Percentiles rank a stretch among this genome's conserved stretches.
Evolutionary conservation across 2,888 invertebrate genomes (phyloP).

Genomic region (Sminthurides aquaticus): DNA sequence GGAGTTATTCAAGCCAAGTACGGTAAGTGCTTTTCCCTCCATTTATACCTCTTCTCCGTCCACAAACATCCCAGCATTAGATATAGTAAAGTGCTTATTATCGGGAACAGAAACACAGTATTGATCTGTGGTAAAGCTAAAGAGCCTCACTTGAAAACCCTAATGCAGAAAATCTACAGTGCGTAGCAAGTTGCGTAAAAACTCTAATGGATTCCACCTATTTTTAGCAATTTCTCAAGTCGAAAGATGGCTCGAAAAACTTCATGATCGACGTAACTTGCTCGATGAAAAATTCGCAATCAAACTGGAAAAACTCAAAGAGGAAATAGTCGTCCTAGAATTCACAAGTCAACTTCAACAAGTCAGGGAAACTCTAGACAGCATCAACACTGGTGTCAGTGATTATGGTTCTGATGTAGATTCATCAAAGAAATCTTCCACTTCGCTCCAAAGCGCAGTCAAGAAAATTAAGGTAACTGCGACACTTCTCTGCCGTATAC

Average conservation of each 20-base stretch:
- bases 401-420: constrained; percentile 11
- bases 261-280: constrained; percentile 65
- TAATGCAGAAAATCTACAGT: too few relatives aligned
- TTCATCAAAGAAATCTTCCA: neutral
- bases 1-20: constrained; percentile 53
- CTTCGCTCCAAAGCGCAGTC: neutral
- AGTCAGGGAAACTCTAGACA: constrained; percentile 52
- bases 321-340: constrained; percentile 62
- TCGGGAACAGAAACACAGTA: too few relatives aligned
- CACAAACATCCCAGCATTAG: neutral
- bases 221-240: constrained; percentile 51
- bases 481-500: neutral
- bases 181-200: too few relatives aligned
- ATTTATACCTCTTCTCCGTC: neutral
- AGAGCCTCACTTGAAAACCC: too few relatives aligned
- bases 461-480: constrained; percentile 1
- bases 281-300: constrained; percentile 61
- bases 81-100: neutral
- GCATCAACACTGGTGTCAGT: neutral
- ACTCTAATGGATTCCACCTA: too few relatives aligned
- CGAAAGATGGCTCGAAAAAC: constrained; percentile 64
- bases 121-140: too few relatives aligned
- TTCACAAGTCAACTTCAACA: constrained; percentile 56
- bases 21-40: constrained; percentile 45
- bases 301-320: constrained; percentile 67